A percentile compares a stretch with the other conserved stretches of the same genome.
These are phyloP conservation scores for Drosophila buzzatii DNA, from an alignment of 2,888 invertebrate genomes.

Conservation along the genomic window DNA sequence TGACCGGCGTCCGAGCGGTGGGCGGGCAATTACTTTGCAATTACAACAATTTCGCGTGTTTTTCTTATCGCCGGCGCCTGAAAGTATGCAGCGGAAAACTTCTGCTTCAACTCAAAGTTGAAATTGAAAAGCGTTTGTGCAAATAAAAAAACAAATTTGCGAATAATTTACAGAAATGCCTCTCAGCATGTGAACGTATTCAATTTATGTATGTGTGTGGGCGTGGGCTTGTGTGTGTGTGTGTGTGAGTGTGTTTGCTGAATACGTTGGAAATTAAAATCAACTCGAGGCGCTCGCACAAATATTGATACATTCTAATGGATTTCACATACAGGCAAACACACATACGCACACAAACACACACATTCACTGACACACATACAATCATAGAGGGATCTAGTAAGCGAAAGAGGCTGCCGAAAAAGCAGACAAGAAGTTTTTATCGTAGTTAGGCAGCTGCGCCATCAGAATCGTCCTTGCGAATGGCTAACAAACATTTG, in stretches of 20 bases:
- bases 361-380: constrained; percentile 1
- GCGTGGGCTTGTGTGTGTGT: constrained; percentile 11
- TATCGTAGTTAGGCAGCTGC: constrained; percentile 76
- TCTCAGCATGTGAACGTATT: constrained; percentile 15
- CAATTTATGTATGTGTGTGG: constrained; percentile 19
- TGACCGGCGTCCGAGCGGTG: constrained; percentile 14
- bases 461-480: constrained; percentile 65
- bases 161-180: constrained; percentile 67
- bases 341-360: constrained; percentile 12
- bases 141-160: constrained; percentile 70
- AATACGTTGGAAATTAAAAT: constrained; percentile 77
- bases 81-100: constrained; percentile 50
- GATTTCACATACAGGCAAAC: constrained; percentile 56
- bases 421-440: constrained; percentile 61
- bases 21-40: constrained; percentile 73
- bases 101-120: constrained; percentile 21
- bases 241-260: constrained; percentile 28
- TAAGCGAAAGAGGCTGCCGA: constrained; percentile 33
- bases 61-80: constrained; percentile 39
- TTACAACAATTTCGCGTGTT: constrained; percentile 48
- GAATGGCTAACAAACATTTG: constrained; percentile 66
- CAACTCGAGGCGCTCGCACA: constrained; percentile 73
- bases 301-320: constrained; percentile 82
- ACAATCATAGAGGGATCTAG: constrained; percentile 2
- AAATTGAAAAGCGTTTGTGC: constrained; percentile 66